phyloP scores from a whole-genome alignment of 1,140 invertebrate species.

The Stegodyphus mimosarum region DNA sequence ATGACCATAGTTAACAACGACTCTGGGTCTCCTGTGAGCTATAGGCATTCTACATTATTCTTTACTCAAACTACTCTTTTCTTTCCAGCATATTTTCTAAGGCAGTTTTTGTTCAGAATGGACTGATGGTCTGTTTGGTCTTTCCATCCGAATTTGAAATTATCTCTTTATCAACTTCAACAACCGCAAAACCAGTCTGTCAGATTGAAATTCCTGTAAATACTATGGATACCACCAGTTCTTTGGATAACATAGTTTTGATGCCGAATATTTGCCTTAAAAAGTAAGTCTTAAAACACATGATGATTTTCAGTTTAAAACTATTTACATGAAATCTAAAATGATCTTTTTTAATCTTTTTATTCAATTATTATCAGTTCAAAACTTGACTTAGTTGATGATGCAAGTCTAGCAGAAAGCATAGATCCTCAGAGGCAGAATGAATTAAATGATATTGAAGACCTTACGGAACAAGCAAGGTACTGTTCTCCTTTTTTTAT shows the following conservation, averaged over 20 bases:
- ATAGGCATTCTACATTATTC: no score
- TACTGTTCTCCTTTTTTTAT: not conserved
- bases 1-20: no score
- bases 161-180: slow-evolving; percentile 39
- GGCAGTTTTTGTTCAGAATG: slow-evolving; percentile 20
- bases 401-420: not conserved
- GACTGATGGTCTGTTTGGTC: slow-evolving; percentile 27
- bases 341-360: no score
- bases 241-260: slow-evolving; percentile 48
- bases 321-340: no score
- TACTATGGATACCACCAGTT: slow-evolving; percentile 8
- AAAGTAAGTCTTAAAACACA: no score
- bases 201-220: slow-evolving; percentile 44
- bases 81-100: slow-evolving; percentile 33
- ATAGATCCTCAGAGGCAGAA: slow-evolving; percentile 35
- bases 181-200: slow-evolving; percentile 20
- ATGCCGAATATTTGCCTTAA: slow-evolving; percentile 8
- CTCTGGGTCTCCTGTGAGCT: no score
- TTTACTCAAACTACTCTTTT: not conserved
- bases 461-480: slow-evolving; percentile 15
- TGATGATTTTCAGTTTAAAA: no score
- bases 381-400: not conserved
- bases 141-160: slow-evolving; percentile 54
- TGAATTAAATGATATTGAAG: slow-evolving; percentile 29
- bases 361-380: no score